Evolutionary conservation across 2,888 invertebrate genomes (phyloP), one percentile per base, ranked within the genome.

Genomic region (Portevinia maculata): DNA sequence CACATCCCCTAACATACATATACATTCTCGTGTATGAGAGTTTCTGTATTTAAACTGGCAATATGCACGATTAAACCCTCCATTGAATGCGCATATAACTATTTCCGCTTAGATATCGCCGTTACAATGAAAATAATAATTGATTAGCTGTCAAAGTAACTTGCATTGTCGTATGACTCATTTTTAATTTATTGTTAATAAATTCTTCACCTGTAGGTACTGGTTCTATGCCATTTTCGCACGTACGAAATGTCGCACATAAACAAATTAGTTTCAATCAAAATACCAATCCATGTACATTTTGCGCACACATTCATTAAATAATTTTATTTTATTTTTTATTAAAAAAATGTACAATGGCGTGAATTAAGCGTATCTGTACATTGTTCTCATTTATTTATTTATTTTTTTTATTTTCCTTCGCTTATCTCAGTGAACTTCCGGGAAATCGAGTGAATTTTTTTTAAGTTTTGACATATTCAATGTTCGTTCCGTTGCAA

Each of bases 361-460:
- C 39, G 39, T 39, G 39, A 5, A 39, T 15, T 15, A 39, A 8
- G 15, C 39, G 39, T 39, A 39, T 39, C 39, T 15, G 13, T 39
- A 7, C 15, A 7, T 15, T 39, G 39, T 39, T 39, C 39, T 39
- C 39, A 39, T 39, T 39, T 39, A n/a, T 15, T 28, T 28, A 7
- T 5, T 21, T 13, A 13, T 9, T 53, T 30, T 34, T 21, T 30
- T 50, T 50, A 7, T 11, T 21, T 13, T 8, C 11, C 34, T 30
- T 34, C 17, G 9, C 34, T 53, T 53, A 53, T 53, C 53, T n/a
- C 32, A 34, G 34, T 53, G 53, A 32, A 53, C 53, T 53, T 53
- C 53, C 53, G 32, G 53, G 53, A 53, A 53, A 32, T 53, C 53
- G n/a, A 32, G 34, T 53, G 34, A 53, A 6, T 7, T 39, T 39